Evolutionary conservation across 2,797 vertebrate genomes (phyloP).

Genomic region (Lophotriccus pileatus): DNA sequence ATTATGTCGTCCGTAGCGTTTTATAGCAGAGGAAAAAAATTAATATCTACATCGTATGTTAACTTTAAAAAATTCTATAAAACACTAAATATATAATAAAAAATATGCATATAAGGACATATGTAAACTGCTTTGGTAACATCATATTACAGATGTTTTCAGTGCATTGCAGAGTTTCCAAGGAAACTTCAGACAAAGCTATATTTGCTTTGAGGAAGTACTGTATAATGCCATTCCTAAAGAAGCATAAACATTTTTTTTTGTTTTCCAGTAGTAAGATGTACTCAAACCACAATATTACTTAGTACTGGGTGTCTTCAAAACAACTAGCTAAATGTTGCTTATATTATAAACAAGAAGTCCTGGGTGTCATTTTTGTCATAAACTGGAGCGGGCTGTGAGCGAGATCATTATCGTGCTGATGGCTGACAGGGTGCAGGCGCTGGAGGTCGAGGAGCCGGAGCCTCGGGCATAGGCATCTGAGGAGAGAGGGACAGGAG

Average conservation of each 20-base stretch:
- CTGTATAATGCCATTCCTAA: conserved; percentile 79
- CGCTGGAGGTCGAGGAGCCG: conserved; percentile 89
- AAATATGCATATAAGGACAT: conserved; percentile 98
- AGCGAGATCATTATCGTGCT: conserved; percentile 97
- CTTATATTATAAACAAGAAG: conserved; percentile 74
- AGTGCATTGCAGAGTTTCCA: conserved; percentile 84
- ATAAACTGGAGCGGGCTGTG: conserved; percentile 98
- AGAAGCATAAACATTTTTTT: conserved; percentile 77
- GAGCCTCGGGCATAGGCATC: conserved; percentile 86
- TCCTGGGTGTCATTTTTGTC: conserved; percentile 84
- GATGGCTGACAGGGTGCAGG: conserved; percentile 94
- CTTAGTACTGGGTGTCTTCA: conserved; percentile 80
- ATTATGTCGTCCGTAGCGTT: conserved; percentile 69
- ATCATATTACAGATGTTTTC: conserved; percentile 93
- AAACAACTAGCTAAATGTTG: conserved; percentile 77
- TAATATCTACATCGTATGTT: conserved; percentile 83
- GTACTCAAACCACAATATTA: conserved; percentile 79
- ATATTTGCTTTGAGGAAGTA: conserved; percentile 81
- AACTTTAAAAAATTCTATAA: conserved; percentile 90
- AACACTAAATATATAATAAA: conserved; percentile 97
- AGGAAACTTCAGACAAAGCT: conserved; percentile 82
- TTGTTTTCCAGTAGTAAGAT: conserved; percentile 78
- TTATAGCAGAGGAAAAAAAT: conserved; percentile 80
- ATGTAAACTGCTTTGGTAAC: conserved; percentile 99
- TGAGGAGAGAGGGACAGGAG: conserved; percentile 56